Evolutionary conservation across 2,113 vertebrate species (phyloP), one percentile per base, ranked within the genome.

Genomic region (Oostethus manadensis): DNA sequence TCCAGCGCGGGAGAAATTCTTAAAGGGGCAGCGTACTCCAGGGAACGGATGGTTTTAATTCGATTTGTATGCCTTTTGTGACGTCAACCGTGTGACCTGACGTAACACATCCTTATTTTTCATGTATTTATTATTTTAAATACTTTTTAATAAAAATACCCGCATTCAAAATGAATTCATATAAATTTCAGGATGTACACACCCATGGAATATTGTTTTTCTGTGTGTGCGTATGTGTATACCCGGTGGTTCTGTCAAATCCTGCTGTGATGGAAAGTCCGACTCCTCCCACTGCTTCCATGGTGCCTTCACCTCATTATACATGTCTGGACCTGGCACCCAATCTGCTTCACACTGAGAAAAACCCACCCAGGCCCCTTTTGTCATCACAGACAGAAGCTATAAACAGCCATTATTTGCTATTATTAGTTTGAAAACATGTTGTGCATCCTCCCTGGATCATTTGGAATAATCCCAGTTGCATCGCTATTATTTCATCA

Each of bases 301-400:
- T 38, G 42, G 38, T 44, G 33, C 50, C 2, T 4, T 42, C 49
- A 18, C 20, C 51, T 73, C 14, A 1, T 77, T 56, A 46, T 59
- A 74, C 83, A 75, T 73, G 84, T 71, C 80, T 75, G 74, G 59
- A 68, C 81, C 49, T 83, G 81, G 61, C 67, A 72, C 47, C 62
- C 66, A 77, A 80, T 79, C 71, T 66, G 33, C 42, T 64, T 67
- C 73, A 60, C 45, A 53, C 63, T 60, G 68, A 64, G 74, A 78
- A 15, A 21, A 33, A 45, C 21, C 38, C 6, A 18, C 51, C 64
- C 23, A 59, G 14, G n/a, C 18, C 21, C 8, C 16, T 50, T 29
- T 60, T 56, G 38, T 70, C 53, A 54, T 43, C 10, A 50, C 9
- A 38, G 42, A 50, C 26, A 20, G 0, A 1, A 22, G 21, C 20